Evolutionary conservation across 2,113 vertebrate species (phyloP).

Genomic region (Toxotes jaculatrix): DNA sequence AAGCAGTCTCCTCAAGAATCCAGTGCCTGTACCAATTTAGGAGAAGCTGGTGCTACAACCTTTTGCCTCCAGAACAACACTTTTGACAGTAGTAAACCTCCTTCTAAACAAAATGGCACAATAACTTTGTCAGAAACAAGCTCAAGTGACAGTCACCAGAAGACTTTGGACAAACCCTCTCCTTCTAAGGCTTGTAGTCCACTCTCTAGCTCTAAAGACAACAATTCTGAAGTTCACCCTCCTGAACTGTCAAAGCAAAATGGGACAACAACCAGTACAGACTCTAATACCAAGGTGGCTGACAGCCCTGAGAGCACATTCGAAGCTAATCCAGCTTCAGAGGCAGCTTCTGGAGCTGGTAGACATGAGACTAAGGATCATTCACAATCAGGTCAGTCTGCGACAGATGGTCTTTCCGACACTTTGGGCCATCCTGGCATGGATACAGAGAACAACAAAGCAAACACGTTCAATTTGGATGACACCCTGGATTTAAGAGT

Average conservation of each 20-base stretch:
- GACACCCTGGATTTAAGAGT: constrained; percentile 59
- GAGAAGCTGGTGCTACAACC: not conserved
- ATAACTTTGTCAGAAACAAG: constrained; percentile 35
- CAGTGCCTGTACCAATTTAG: not conserved
- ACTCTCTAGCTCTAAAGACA: constrained; percentile 8
- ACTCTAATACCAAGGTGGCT: not conserved
- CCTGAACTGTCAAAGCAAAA: not conserved
- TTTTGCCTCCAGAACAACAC: constrained; percentile 41
- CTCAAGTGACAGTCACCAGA: not conserved
- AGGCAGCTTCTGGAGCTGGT: not conserved
- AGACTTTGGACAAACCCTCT: not conserved
- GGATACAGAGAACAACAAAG: constrained; percentile 4
- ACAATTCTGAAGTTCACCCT: not conserved
- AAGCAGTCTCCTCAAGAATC: constrained; percentile 24
- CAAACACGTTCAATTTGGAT: constrained; percentile 51
- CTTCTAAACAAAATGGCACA: constrained; percentile 37
- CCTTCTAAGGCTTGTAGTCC: not conserved
- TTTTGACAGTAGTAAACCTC: constrained; percentile 36
- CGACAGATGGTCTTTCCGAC: not conserved
- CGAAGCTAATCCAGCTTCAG: constrained; percentile 21
- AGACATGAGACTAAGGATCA: constrained; percentile 5
- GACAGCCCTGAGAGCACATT: not conserved
- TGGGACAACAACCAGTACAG: not conserved
- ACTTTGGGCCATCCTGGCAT: constrained; percentile 8
- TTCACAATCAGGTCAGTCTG: not conserved